Evolutionary conservation across 1,140 invertebrate species (phyloP), one percentile per base, ranked within the genome.

Genomic region (Drosophila obscura): DNA sequence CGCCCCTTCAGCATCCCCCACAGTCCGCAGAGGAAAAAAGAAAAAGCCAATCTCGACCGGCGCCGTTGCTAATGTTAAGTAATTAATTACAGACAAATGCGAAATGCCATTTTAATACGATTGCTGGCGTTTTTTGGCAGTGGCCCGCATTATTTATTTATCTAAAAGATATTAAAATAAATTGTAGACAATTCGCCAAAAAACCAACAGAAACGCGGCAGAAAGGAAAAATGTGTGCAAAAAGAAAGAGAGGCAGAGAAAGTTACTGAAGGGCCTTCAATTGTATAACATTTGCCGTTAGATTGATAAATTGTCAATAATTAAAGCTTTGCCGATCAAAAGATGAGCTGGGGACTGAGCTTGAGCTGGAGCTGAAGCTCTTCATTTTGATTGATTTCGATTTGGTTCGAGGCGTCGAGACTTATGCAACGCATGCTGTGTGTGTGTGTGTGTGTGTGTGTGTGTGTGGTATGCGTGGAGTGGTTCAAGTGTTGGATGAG

Each of bases 241-340:
- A 22, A 26, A 11, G 13, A 19, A 39, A 46, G 28, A 55, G 24
- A 22, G 48, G 35, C 13, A 61, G 65, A 71, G 59, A 64, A 60
- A 75, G 72, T 66, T 53, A 67, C 73, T 75, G 72, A 75, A 76
- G 63, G 56, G 62, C 55, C 76, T 76, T 76, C 73, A 76, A 76
- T 76, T 76, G 73, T 76, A 76, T 76, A 76, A 76, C 73, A 61
- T 74, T 76, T 65, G 56, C 73, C 73, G 73, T 75, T 75, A 75
- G 55, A 76, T 76, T 76, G 73, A 76, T 76, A 76, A 76, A 76
- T 76, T 76, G 73, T 76, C 73, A 76, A 76, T 76, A 76, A 76
- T 76, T 76, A 76, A 76, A 63, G 53, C 51, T 55, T 50, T 51
- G 62, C 45, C 48, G 22, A 69, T 67, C 48, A 51, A 73, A 74